These are phyloP conservation scores for Anser brachyrhynchus DNA, from an alignment of 2,113 vertebrate species.

Conservation along the genomic window DNA sequence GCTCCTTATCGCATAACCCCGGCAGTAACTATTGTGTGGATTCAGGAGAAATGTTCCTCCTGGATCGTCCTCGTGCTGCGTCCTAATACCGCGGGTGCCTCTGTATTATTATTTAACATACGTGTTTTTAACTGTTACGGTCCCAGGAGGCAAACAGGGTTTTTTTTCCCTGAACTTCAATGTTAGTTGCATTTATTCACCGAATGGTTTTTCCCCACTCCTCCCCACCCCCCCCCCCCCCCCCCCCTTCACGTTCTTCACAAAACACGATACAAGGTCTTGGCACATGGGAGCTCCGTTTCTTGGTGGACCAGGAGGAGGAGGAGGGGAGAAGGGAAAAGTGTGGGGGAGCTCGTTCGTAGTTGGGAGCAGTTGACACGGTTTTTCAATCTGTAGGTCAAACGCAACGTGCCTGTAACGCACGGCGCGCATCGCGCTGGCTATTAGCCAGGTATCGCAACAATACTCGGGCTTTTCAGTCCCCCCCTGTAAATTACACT, in stretches of 20 bases:
- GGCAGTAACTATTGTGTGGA: conserved; percentile 12
- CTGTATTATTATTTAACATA: background rate
- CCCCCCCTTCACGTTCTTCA: background rate
- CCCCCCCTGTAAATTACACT: background rate
- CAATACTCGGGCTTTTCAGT: background rate
- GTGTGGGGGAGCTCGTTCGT: conserved; percentile 27
- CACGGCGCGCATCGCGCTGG: background rate
- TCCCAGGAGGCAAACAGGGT: background rate
- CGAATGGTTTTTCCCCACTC: background rate
- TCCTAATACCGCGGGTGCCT: background rate
- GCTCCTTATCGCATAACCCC: background rate
- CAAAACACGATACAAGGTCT: conserved; percentile 9
- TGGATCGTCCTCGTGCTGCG: background rate
- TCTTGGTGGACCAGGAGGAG: conserved; percentile 61
- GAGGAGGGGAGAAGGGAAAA: background rate
- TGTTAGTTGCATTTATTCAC: background rate
- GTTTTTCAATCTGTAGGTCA: conserved; percentile 77
- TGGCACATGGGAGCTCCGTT: conserved; percentile 33
- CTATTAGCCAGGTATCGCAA: conserved; percentile 26
- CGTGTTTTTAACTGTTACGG: background rate
- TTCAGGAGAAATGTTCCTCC: background rate
- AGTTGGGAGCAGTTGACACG: conserved; percentile 73
- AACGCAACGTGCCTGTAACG: conserved; percentile 37
- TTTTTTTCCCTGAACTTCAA: background rate
- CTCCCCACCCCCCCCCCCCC: accelerated